phyloP scores from a whole-genome alignment of 2,888 invertebrate genomes.

The Athripsodes cinereus region DNA sequence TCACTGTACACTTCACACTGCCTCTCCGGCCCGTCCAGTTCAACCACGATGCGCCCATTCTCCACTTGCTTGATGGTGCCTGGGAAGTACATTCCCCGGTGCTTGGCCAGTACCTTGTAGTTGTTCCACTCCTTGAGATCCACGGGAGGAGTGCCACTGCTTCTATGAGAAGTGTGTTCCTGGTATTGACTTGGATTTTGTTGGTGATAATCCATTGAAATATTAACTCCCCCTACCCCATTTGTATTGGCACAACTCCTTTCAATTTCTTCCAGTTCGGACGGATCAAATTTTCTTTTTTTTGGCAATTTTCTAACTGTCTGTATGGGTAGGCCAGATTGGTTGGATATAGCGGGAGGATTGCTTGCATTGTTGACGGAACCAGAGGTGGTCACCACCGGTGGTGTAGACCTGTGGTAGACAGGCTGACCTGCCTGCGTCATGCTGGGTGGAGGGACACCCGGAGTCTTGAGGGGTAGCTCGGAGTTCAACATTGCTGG shows the following conservation, averaged over 20 bases:
- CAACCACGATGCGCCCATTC: conserved; percentile 67
- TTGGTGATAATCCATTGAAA: conserved; percentile 18
- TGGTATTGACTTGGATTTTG: conserved; percentile 32
- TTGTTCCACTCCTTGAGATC: conserved; percentile 92
- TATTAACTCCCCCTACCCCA: conserved; percentile 31
- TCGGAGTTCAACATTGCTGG: conserved; percentile 36
- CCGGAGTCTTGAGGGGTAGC: conserved; percentile 35
- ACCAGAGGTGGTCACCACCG: conserved; percentile 29
- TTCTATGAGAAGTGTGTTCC: conserved; percentile 34
- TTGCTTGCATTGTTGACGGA: neutral
- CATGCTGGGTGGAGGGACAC: conserved; percentile 36
- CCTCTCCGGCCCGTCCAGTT: conserved; percentile 72
- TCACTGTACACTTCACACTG: conserved; percentile 66
- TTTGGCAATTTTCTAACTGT: conserved; percentile 81
- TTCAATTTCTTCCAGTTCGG: conserved; percentile 67
- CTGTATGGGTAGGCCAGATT: conserved; percentile 42
- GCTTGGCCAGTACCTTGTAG: conserved; percentile 85
- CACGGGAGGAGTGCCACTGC: conserved; percentile 59
- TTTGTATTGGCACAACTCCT: conserved; percentile 45
- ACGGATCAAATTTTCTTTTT: conserved; percentile 82
- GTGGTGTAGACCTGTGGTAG: conserved; percentile 33
- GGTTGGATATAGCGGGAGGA: conserved; percentile 30
- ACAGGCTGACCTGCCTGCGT: conserved; percentile 45
- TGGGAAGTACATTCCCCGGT: conserved; percentile 75
- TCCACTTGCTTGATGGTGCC: conserved; percentile 78